These are phyloP conservation scores for Protobothrops mucrosquamatus DNA, from an alignment of 2,113 vertebrate species.

Conservation along the genomic window DNA sequence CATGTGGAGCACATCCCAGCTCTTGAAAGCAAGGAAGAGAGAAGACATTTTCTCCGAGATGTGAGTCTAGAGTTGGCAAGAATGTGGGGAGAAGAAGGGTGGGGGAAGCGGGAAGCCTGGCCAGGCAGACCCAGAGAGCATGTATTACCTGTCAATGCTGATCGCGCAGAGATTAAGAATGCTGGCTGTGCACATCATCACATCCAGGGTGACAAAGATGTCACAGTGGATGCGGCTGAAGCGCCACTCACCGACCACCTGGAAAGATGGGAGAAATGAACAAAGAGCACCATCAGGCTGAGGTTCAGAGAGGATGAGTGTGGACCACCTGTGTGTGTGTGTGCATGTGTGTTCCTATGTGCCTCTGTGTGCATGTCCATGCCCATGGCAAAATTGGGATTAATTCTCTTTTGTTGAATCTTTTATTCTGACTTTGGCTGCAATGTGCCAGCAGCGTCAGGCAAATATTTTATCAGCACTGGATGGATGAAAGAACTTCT, in stretches of 20 bases:
- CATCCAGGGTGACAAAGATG: constrained; percentile 96
- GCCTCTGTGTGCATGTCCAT: background rate
- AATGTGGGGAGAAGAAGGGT: background rate
- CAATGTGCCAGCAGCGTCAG: background rate
- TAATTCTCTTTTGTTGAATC: background rate
- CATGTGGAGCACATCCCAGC: background rate
- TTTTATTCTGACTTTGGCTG: background rate
- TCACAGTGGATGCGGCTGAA: constrained; percentile 98
- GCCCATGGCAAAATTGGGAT: too few species aligned
- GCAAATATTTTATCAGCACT: background rate
- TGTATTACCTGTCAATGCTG: constrained; percentile 96
- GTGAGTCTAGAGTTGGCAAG: accelerated
- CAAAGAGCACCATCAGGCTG: accelerated
- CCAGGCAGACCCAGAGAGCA: background rate
- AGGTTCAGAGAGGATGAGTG: accelerated
- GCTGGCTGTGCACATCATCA: constrained; percentile 99
- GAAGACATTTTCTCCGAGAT: background rate
- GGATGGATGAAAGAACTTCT: background rate
- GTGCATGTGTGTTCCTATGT: too few species aligned
- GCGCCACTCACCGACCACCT: constrained; percentile 98
- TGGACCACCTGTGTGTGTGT: accelerated
- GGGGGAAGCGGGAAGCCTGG: background rate
- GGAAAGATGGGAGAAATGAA: constrained; percentile 39
- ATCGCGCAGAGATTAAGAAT: constrained; percentile 99
- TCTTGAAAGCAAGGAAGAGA: background rate